Base-by-base conservation (phyloP, 2,888 invertebrate species). In the Calameuta pallipes region DNA sequence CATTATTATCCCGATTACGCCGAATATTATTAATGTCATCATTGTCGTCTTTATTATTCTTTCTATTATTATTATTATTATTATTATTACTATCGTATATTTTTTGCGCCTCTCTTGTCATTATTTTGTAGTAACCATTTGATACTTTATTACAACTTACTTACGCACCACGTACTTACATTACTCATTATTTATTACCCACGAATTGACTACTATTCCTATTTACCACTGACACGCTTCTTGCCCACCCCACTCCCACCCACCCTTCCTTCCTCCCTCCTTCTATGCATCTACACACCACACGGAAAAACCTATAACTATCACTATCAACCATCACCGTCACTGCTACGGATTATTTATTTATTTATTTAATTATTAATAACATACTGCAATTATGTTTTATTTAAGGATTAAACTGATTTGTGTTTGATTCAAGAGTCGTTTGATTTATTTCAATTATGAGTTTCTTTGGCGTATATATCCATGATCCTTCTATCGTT, bases 361-460 rank as follows among this genome's bases (percentile, higher is more conserved):
- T 91, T 91, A 91, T 90, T 91, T 90, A 91, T 90, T 91, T 89
- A 88, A 87, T 90, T 88, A 89, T 87, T 84, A 56, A 56, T 89
- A 89, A 89, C 88, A 88, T 89, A 90, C 88, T 86, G 86, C 85
- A 89, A 90, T 91, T 91, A 91, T 91, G 90, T 91, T 91, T 91
- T 91, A 90, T 91, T 90, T 90, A 90, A 89, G 89, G 87, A 91
- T 91, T 91, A 91, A 91, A 91, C 91, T 91, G 90, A 90, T 91
- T 91, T 91, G 91, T 90, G 90, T 91, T 91, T 91, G 89, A 90
- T 91, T 91, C 90, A 85, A 90, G 87, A 83, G 87, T 89, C 86
- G 90, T 90, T 88, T 82, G 85, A 89, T 90, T 89, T 86, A 89
- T 89, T 88, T 89, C 56, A 56, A 56, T 56, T 56, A 56, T 15